A percentile compares a stretch with the other conserved stretches of the same genome.
Conservation (phyloP, 2,888 invertebrate genomes). For the Gortyna flavago region DNA sequence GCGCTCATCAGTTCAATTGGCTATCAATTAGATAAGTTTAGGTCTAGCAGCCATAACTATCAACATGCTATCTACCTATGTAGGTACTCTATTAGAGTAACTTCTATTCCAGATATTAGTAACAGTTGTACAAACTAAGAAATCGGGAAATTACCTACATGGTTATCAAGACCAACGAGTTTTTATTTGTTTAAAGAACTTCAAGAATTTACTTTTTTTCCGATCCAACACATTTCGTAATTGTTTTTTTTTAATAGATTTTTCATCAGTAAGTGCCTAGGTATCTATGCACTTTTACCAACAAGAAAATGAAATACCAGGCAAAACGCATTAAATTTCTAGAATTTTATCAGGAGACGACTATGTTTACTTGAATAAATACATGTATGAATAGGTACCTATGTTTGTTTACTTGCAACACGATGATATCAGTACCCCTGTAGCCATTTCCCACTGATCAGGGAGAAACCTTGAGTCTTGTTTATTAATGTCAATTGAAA, state of each 20-base stretch:
- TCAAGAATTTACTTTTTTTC: not conserved
- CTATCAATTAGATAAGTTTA: conserved; percentile 33
- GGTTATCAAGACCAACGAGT: not conserved
- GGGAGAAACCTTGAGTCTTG: conserved; percentile 23
- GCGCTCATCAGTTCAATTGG: conserved; percentile 50
- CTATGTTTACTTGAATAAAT: conserved; percentile 44
- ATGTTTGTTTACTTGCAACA: conserved; percentile 28
- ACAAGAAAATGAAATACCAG: conserved; percentile 5
- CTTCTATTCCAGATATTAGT: not conserved
- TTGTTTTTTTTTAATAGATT: not conserved
- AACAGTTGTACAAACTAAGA: not conserved
- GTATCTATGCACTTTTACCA: not conserved
- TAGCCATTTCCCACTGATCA: conserved; percentile 39
- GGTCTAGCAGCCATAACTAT: not conserved
- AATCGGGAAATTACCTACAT: too few relatives aligned
- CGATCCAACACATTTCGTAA: not conserved
- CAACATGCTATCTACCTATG: not conserved
- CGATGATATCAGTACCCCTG: not conserved
- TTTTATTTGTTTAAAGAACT: not conserved
- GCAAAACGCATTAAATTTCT: conserved; percentile 18
- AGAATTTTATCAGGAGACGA: conserved; percentile 42
- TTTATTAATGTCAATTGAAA: conserved; percentile 21
- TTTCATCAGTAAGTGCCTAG: not conserved
- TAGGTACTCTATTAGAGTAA: not conserved
- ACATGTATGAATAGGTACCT: conserved; percentile 7